Evolutionary conservation across 2,113 vertebrate genomes (phyloP).

Genomic region (Pimephales promelas): DNA sequence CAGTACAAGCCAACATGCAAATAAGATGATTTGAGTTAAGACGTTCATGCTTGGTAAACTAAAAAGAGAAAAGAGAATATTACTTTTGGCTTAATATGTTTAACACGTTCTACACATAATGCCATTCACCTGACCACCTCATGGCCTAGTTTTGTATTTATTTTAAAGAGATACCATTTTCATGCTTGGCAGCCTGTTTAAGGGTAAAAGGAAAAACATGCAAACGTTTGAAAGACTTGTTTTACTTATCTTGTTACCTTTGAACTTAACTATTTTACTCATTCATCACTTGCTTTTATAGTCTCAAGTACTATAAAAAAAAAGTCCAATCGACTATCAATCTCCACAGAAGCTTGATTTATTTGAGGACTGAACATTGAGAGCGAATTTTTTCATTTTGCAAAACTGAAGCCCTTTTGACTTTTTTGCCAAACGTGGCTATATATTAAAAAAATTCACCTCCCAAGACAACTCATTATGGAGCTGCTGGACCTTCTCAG

Average conservation of each 20-base stretch:
- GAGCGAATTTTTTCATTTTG: too few relatives aligned
- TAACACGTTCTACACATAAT: not conserved
- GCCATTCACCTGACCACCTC: not conserved
- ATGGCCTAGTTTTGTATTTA: not conserved
- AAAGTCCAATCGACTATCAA: not conserved
- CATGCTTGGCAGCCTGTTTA: not conserved
- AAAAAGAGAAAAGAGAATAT: slow-evolving; percentile 29
- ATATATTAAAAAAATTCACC: too few relatives aligned
- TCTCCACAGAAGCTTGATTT: slow-evolving; percentile 29
- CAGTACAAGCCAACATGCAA: not conserved
- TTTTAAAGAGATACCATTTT: not conserved
- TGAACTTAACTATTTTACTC: not conserved
- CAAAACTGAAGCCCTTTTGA: too few relatives aligned
- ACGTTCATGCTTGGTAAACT: slow-evolving; percentile 46
- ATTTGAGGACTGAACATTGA: too few relatives aligned
- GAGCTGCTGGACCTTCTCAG: too few relatives aligned
- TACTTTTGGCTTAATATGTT: slow-evolving; percentile 1
- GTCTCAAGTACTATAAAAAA: too few relatives aligned
- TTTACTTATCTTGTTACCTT: not conserved
- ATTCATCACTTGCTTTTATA: slow-evolving; percentile 18
- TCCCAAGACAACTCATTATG: too few relatives aligned
- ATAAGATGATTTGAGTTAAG: slow-evolving; percentile 36
- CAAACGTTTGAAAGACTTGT: not conserved
- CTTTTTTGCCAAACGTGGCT: too few relatives aligned
- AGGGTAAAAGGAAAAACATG: not conserved